A percentile compares a stretch with the other conserved stretches of the same genome.
These are phyloP conservation scores for Camponotus vicinus DNA, from an alignment of 1,140 invertebrate species.

Conservation along the genomic window DNA sequence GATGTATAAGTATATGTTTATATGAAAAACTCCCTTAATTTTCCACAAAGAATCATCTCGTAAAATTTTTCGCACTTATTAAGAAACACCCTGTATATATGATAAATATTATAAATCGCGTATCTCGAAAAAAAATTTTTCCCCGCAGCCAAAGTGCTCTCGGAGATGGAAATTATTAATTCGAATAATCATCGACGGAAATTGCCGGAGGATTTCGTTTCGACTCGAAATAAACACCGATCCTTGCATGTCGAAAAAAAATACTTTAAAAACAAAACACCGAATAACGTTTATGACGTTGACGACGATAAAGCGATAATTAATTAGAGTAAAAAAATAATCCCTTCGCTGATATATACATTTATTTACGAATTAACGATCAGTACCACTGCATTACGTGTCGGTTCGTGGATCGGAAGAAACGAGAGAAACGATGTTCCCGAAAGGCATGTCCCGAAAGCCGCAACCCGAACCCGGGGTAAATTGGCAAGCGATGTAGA, in stretches of 20 bases:
- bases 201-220: background rate
- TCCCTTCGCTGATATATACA: background rate
- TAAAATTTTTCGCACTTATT: too few species aligned
- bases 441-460: background rate
- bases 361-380: background rate
- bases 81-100: too few species aligned
- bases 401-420: background rate
- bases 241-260: background rate
- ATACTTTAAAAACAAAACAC: too few species aligned
- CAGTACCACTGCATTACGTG: too few species aligned
- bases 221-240: background rate
- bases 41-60: too few species aligned
- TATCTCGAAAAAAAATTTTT: background rate
- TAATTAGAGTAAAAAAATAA: background rate
- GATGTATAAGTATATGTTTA: too few species aligned
- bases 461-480: background rate
- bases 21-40: too few species aligned
- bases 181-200: background rate
- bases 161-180: background rate
- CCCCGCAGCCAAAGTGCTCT: background rate
- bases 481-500: slow-evolving; percentile 35
- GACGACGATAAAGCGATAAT: background rate
- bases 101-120: too few species aligned
- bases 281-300: too few species aligned
- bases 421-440: background rate